Evolutionary conservation across 2,113 vertebrate genomes (phyloP).

Genomic region (Thymallus thymallus): DNA sequence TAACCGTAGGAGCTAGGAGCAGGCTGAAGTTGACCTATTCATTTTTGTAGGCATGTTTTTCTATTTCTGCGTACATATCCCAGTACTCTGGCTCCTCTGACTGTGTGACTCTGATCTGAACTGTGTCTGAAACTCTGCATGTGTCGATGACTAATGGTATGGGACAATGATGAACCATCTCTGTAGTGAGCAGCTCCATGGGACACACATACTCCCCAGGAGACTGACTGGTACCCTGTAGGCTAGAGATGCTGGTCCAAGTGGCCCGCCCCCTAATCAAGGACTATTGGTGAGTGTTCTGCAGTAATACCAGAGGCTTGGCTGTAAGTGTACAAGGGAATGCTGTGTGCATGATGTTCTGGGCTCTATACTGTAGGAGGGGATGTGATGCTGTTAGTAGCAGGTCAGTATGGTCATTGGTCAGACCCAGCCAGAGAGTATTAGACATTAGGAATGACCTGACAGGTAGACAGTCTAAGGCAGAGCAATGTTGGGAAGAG

Average conservation of each 20-base stretch:
- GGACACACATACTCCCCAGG: slow-evolving; percentile 7
- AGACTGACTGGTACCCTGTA: not conserved
- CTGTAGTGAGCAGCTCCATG: slow-evolving; percentile 17
- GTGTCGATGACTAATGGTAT: no score
- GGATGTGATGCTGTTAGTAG: not conserved
- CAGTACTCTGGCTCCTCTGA: slow-evolving; percentile 4
- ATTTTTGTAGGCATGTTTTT: slow-evolving; percentile 29
- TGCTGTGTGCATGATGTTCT: slow-evolving; percentile 9
- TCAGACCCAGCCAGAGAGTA: slow-evolving; percentile 43
- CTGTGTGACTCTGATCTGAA: slow-evolving; percentile 22
- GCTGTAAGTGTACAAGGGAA: not conserved
- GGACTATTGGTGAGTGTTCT: slow-evolving; percentile 9
- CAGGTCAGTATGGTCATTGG: slow-evolving; percentile 18
- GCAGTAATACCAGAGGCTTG: slow-evolving; percentile 1
- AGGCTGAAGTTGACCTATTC: slow-evolving; percentile 12
- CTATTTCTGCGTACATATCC: slow-evolving; percentile 20
- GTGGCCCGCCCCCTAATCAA: slow-evolving; percentile 2
- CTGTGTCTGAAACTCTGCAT: slow-evolving; percentile 29
- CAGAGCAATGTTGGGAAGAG: slow-evolving; percentile 7
- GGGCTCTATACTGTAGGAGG: not conserved
- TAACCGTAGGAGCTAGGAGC: slow-evolving; percentile 31
- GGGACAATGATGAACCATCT: not conserved
- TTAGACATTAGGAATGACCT: slow-evolving; percentile 34
- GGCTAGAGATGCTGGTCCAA: not conserved
- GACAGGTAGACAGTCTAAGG: not conserved